Evolutionary conservation across 2,113 vertebrate genomes (phyloP).

Genomic region (Chamaetylas fuelleborni): DNA sequence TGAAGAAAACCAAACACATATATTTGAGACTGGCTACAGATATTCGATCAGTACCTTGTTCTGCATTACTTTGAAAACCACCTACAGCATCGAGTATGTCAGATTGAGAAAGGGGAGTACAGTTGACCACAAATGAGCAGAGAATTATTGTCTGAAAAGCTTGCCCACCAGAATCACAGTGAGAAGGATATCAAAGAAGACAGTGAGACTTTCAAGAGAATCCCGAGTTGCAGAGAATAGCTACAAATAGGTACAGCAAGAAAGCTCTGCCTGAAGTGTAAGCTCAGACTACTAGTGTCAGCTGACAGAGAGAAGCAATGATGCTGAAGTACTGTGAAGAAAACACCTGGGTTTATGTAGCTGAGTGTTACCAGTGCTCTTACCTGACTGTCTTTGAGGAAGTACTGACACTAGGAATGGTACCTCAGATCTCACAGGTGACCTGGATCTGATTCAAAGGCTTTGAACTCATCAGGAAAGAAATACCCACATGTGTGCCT

Average conservation of each 20-base stretch:
- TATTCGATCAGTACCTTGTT: not conserved
- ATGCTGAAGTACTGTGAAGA: not conserved
- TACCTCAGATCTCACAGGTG: not conserved
- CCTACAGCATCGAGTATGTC: not conserved
- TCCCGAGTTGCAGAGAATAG: not conserved
- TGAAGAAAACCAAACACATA: accelerated
- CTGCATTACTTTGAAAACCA: not conserved
- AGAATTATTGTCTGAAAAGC: not conserved
- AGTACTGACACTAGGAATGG: not conserved
- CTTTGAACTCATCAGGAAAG: not conserved
- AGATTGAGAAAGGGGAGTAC: not conserved
- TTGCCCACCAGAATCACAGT: not conserved
- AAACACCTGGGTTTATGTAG: accelerated
- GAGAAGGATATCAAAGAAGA: not conserved
- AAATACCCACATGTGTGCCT: accelerated
- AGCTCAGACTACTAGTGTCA: accelerated
- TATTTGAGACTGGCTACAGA: not conserved
- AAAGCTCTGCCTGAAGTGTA: not conserved
- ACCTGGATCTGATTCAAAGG: not conserved
- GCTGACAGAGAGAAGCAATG: not conserved
- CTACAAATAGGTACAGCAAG: not conserved
- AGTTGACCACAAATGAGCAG: not conserved
- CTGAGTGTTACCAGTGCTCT: not conserved
- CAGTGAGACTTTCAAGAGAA: not conserved
- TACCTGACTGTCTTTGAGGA: not conserved